phyloP scores from a whole-genome alignment of 2,113 vertebrate species.

The Strix aluco region DNA sequence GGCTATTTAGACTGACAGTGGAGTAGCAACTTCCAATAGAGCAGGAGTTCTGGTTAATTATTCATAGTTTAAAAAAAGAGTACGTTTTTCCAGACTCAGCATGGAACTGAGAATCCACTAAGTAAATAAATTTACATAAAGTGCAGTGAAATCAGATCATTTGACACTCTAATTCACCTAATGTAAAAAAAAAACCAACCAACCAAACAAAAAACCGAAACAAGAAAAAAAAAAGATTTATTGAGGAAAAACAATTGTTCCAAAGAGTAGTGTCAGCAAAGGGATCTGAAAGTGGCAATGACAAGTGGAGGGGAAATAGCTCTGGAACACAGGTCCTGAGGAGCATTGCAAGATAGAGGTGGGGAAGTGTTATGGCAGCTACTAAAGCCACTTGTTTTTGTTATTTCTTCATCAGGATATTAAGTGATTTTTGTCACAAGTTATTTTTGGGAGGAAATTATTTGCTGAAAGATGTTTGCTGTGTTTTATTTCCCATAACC shows the following conservation, averaged over 20 bases:
- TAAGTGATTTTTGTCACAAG: not conserved
- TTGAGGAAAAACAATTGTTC: not conserved
- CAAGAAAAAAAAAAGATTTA: not conserved
- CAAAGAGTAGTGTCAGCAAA: not conserved
- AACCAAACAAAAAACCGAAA: no score
- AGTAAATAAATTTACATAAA: conserved; percentile 16
- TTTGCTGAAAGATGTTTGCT: not conserved
- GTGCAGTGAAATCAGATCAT: not conserved
- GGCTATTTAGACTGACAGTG: not conserved
- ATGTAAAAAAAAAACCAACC: not conserved
- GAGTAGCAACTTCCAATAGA: not conserved
- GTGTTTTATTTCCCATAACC: not conserved
- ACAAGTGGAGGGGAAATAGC: not conserved
- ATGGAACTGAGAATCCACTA: not conserved
- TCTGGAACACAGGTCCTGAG: not conserved
- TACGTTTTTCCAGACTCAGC: not conserved
- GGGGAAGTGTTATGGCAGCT: fast-evolving
- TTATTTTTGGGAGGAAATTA: not conserved
- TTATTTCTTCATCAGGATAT: not conserved
- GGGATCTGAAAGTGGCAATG: not conserved
- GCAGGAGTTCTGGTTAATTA: not conserved
- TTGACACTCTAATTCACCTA: not conserved
- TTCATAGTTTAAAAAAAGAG: not conserved
- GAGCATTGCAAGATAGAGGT: fast-evolving
- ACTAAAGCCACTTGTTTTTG: fast-evolving